phyloP scores from a whole-genome alignment of 2,888 invertebrate genomes.

The Nymphalis polychloros region DNA sequence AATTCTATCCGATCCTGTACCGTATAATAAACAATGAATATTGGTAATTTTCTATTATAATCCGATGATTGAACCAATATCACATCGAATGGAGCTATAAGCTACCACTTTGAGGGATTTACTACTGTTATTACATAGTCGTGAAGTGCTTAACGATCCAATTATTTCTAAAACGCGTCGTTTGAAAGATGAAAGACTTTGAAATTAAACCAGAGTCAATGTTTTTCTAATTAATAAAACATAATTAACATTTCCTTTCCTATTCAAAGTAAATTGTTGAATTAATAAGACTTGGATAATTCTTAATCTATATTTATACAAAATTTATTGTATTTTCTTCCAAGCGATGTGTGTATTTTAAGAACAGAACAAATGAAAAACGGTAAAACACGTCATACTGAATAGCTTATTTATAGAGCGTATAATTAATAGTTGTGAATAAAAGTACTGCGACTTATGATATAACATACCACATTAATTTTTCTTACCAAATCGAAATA shows the following conservation, averaged over 20 bases:
- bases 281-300: background rate
- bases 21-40: background rate
- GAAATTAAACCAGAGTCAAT: background rate
- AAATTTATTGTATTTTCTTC: too few relatives aligned
- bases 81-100: slow-evolving; percentile 2
- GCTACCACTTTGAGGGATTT: slow-evolving; percentile 1
- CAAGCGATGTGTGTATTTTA: too few relatives aligned
- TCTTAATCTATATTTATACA: too few relatives aligned
- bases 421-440: too few relatives aligned
- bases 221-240: background rate
- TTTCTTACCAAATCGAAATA: too few relatives aligned
- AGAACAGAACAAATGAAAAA: too few relatives aligned
- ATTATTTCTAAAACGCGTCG: slow-evolving; percentile 5
- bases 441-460: too few relatives aligned
- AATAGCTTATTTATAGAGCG: too few relatives aligned
- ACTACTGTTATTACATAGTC: background rate
- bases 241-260: background rate
- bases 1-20: too few relatives aligned
- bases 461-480: too few relatives aligned
- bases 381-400: too few relatives aligned
- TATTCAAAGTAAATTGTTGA: background rate
- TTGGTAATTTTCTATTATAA: background rate
- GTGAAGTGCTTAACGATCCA: background rate
- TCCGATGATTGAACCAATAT: slow-evolving; percentile 2
- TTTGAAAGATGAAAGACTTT: background rate